Conservation (phyloP, 2,888 invertebrate species). For the Dilophus febrilis region DNA sequence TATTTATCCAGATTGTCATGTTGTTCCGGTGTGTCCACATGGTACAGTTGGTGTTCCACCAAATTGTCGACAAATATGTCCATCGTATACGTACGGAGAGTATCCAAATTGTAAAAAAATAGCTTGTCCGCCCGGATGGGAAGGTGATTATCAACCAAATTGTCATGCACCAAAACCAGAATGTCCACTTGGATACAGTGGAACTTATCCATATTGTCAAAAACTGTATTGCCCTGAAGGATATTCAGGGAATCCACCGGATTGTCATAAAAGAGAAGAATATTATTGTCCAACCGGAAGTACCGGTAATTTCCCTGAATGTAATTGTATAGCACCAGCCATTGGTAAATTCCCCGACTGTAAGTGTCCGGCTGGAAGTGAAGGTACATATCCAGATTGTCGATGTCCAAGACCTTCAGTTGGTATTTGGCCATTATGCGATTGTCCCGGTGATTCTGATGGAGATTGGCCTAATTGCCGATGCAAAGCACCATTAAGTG, state of each 20-base stretch:
- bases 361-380: not conserved
- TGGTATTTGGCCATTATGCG: not conserved
- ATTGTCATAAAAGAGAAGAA: not conserved
- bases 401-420: not conserved
- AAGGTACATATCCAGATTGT: not conserved
- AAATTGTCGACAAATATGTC: not conserved
- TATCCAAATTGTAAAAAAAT: not conserved
- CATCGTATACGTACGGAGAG: not conserved
- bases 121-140: not conserved
- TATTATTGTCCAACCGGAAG: not conserved
- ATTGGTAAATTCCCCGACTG: no score
- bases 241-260: not conserved
- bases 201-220: not conserved
- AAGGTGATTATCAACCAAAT: not conserved
- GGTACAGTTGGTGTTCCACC: not conserved
- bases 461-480: not conserved
- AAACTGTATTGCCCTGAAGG: not conserved
- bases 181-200: not conserved
- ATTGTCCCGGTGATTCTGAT: not conserved
- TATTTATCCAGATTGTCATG: no score
- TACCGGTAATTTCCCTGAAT: not conserved
- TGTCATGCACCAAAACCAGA: not conserved
- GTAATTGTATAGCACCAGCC: not conserved
- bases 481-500: not conserved
- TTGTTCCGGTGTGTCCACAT: not conserved